Base-by-base conservation (phyloP, 1,140 invertebrate species). In the Colletes latitarsis region DNA sequence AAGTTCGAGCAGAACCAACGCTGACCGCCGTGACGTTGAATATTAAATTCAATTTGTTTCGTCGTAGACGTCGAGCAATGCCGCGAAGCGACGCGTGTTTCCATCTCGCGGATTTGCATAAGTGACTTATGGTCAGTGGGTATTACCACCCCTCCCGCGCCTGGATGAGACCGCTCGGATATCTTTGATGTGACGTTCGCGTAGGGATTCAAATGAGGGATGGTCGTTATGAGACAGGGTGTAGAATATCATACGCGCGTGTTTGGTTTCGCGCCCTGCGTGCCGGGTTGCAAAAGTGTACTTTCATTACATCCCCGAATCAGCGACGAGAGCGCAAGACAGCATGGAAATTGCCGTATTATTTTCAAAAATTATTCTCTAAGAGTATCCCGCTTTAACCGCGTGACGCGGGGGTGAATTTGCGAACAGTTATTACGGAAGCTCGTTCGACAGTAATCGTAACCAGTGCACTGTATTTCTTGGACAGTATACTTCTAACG, bases 161-260 rank as follows among this genome's bases (percentile, higher is more conserved):
- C 17, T 58, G 41, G 79, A 77, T 75, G 83, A 77, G 49, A 12
- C 49, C 64, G 63, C 67, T 87, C 75, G 64, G 80, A 70, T 90
- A 88, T 90, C 89, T 89, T 89, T 89, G 87, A 90, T 88, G 88
- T 87, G 87, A 88, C 84, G 83, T 84, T 80, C 85, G 79, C 81
- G 74, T 71, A 67, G 82, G 87, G 87, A 88, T 89, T 89, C 79
- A 90, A 89, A 90, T 84, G 82, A 84, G 76, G 79, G 82, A 85
- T 72, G 77, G 81, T 87, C 81, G 82, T 85, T 86, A 85, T 41
- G 81, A 78, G 72, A 55, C 53, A 41, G 71, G 78, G 82, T 88
- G 77, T 89, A 80, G 77, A 88, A 88, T 88, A 88, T 89, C 88
- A 88, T 82, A 79, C 78, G 79, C 79, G 53, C 53, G 86, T 80